Evolutionary conservation across 1,140 invertebrate genomes (phyloP), one percentile per base, ranked within the genome.

Genomic region (Pygmarrhopalites habei): DNA sequence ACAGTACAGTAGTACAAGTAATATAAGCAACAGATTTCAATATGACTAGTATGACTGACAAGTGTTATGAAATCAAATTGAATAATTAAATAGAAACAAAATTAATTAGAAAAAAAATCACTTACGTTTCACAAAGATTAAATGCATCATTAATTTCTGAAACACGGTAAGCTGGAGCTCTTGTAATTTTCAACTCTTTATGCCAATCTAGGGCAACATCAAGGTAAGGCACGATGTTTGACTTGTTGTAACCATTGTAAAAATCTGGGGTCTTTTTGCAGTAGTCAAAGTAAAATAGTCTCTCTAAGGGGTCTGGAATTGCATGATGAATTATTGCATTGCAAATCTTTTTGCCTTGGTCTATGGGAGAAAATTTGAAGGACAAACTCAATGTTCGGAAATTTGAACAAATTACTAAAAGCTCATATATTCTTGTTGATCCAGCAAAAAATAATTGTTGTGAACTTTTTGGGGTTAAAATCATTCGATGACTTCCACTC

Each of bases 361-460:
- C 88, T 56, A 85, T 80, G 14, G 85, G 83, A 0, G 87, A 86
- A 77, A 88, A 87, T 77, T 90, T 90, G 76, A 96, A 95, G 65
- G 88, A 89, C 76, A 93, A 94, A 44, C 86, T 86, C 70, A 92
- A 81, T 4, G 89, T 84, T 71, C 87, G 84, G 79, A 96, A 89
- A 79, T 95, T 93, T 0, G 65, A 70, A 25, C 65, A 67, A 23
- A 60, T 62, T 0, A 78, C 78, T 62, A 59, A 74, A 69, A 69
- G 29, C 47, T 69, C 69, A 29, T 64, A 60, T 35, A 70, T 60
- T 17, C 69, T 17, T n/a, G 57, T 64, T 0, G 63, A 52, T n/a
- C 46, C 57, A 4, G 65, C 65, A 5, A n/a, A 49, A 53, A 65
- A 28, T 28, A 67, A 15, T 43, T 39, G 29, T 25, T 21, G 26